A percentile compares a stretch with the other conserved stretches of the same genome.
Evolutionary conservation across 2,888 invertebrate species (phyloP).

Genomic region (Ichneumon xanthorius): DNA sequence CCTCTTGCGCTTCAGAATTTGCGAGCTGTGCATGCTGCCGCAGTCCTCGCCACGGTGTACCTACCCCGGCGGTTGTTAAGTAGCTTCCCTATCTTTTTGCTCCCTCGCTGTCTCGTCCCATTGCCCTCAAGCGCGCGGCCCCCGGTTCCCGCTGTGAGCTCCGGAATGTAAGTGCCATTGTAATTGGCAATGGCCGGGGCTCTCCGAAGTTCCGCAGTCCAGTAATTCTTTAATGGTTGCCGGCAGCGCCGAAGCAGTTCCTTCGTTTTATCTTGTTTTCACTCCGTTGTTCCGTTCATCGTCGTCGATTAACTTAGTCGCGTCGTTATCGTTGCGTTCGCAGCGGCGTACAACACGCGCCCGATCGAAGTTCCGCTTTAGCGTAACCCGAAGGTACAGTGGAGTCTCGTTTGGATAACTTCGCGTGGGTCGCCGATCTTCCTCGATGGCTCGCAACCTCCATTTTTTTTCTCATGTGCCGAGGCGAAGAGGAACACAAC

Average conservation of each 20-base stretch:
- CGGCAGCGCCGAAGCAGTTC: neutral
- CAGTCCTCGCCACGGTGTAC: neutral
- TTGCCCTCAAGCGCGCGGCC: neutral
- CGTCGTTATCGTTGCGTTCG: neutral
- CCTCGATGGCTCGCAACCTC: too few species aligned
- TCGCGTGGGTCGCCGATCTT: too few species aligned
- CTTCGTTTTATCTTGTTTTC: neutral
- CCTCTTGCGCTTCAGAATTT: constrained; percentile 35
- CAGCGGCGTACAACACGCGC: neutral
- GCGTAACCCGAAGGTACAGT: neutral
- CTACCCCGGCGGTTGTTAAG: neutral
- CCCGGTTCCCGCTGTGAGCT: constrained; percentile 23
- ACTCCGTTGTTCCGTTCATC: neutral
- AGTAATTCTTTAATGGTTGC: constrained; percentile 10
- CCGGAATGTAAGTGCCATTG: constrained; percentile 9
- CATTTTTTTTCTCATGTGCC: too few species aligned
- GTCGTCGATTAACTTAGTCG: neutral
- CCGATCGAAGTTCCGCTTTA: neutral
- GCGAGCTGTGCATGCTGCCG: constrained; percentile 15
- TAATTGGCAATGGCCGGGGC: constrained; percentile 12
- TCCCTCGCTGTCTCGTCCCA: neutral
- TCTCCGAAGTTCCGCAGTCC: neutral
- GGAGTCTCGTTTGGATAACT: too few species aligned
- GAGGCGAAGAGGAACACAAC: too few species aligned
- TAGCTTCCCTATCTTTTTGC: constrained; percentile 28